phyloP scores from a whole-genome alignment of 2,113 vertebrate species.

The Neodon shergylaensis region DNA sequence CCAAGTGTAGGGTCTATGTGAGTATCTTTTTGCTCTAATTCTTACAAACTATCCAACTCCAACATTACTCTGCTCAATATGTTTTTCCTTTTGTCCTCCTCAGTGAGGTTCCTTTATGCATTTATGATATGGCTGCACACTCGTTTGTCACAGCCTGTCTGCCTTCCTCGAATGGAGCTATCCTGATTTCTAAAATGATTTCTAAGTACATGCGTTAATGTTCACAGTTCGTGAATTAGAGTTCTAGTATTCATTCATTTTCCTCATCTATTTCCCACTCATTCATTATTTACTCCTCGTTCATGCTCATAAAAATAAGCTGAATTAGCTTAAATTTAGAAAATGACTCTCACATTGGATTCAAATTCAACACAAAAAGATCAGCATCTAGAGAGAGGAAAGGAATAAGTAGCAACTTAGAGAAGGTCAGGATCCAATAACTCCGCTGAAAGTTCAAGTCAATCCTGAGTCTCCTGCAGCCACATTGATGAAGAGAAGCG shows the following conservation, averaged over 20 bases:
- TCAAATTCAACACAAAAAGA: conserved; percentile 30
- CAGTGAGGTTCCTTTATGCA: not conserved
- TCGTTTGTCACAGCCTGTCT: not conserved
- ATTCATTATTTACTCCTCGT: conserved; percentile 42
- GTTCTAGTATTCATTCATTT: conserved; percentile 23
- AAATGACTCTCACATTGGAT: not conserved
- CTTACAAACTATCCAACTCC: not conserved
- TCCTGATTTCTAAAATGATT: not conserved
- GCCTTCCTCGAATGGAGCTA: conserved; percentile 16
- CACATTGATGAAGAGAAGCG: not conserved
- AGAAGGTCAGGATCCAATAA: not conserved
- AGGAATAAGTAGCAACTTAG: not conserved
- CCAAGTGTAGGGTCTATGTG: not conserved
- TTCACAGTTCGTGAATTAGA: not conserved
- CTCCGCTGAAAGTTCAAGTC: not conserved
- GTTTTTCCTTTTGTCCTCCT: not conserved
- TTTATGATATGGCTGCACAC: not conserved
- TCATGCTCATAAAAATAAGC: not conserved
- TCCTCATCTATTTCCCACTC: conserved; percentile 12
- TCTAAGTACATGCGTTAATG: not conserved
- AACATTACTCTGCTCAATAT: not conserved
- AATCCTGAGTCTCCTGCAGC: not conserved
- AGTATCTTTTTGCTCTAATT: not conserved
- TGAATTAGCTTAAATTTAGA: conserved; percentile 26
- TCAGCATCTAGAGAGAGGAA: not conserved